Conservation (phyloP, 2,113 vertebrate genomes). For the Machaerirhynchus nigripectus region DNA sequence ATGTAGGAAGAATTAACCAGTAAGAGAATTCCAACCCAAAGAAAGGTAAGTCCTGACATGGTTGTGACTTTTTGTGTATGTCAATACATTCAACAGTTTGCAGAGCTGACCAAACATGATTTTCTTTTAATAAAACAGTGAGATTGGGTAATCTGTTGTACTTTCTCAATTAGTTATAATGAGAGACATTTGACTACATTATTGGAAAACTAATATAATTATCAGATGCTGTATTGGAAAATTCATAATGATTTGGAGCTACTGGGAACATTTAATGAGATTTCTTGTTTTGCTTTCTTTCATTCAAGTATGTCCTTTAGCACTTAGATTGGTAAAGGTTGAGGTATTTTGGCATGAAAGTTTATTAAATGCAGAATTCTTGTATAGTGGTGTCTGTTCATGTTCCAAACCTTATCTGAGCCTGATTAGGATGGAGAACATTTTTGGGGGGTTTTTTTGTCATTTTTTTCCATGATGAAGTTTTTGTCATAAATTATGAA, state of each 20-base stretch:
- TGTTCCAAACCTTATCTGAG: background rate
- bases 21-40: background rate
- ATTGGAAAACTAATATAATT: conserved; percentile 59
- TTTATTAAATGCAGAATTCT: background rate
- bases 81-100: background rate
- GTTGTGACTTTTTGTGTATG: background rate
- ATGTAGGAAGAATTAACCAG: background rate
- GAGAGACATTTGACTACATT: conserved; percentile 52
- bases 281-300: conserved; percentile 54
- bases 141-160: background rate
- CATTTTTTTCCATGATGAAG: background rate
- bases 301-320: conserved; percentile 33
- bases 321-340: background rate
- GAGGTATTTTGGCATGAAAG: background rate
- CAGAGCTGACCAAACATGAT: background rate
- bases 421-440: background rate
- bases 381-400: background rate
- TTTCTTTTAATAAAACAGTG: background rate
- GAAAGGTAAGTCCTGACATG: background rate
- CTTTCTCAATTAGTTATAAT: conserved; percentile 44
- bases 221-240: conserved; percentile 13
- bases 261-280: conserved; percentile 61
- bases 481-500: background rate
- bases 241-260: conserved; percentile 50
- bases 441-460: background rate